Conservation (phyloP, 2,113 vertebrate genomes). For the Eurypyga helias region DNA sequence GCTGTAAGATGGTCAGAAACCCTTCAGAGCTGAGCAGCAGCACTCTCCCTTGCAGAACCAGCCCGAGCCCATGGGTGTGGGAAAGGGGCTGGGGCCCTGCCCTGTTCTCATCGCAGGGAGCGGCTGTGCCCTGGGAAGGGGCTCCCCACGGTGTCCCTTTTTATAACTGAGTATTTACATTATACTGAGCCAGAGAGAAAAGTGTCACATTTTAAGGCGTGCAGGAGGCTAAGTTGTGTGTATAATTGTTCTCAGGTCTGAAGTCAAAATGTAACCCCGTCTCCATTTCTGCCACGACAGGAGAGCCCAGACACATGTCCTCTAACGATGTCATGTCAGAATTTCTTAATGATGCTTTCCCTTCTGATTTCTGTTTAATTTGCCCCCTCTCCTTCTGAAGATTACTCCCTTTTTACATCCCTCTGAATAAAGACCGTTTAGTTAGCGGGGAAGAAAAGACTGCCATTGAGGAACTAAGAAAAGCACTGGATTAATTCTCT, state of each 20-base stretch:
- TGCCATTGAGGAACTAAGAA: conserved; percentile 60
- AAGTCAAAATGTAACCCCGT: not conserved
- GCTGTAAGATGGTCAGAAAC: not conserved
- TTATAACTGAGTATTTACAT: not conserved
- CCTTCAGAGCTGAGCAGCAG: not conserved
- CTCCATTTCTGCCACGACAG: not conserved
- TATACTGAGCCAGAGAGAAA: not conserved
- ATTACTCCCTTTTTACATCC: conserved; percentile 51
- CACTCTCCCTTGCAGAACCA: not conserved
- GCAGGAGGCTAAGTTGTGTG: not conserved
- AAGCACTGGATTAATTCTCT: conserved; percentile 63
- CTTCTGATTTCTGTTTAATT: conserved; percentile 53
- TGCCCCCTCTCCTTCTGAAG: conserved; percentile 9
- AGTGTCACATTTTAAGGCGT: not conserved
- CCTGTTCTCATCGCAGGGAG: too few species aligned
- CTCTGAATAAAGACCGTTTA: conserved; percentile 19
- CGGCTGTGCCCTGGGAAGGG: not conserved
- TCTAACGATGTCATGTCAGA: not conserved
- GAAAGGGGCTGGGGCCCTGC: not conserved
- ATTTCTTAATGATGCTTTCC: conserved; percentile 35
- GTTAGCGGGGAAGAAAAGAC: not conserved
- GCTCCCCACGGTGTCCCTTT: not conserved
- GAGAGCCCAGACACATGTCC: not conserved
- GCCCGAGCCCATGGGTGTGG: accelerated
- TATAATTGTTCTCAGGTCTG: not conserved